Evolutionary conservation across 2,113 vertebrate species (phyloP).

Genomic region (Spheniscus mendiculus): DNA sequence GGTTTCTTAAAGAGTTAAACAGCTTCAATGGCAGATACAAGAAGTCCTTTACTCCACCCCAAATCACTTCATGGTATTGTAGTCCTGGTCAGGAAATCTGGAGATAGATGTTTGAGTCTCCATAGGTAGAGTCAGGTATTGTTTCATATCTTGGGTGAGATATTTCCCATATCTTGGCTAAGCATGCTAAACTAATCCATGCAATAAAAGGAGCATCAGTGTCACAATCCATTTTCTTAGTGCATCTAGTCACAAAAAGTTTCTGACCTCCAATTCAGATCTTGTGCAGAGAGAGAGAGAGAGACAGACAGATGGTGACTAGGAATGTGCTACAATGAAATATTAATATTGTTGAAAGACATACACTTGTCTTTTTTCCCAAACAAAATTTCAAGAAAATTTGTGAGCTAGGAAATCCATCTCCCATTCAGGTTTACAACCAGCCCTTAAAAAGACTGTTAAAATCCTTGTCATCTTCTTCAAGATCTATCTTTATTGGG

Average conservation of each 20-base stretch:
- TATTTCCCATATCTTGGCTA: not conserved
- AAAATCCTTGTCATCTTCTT: not conserved
- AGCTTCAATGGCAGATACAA: not conserved
- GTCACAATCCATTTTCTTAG: not conserved
- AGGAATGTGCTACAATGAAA: not conserved
- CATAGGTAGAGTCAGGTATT: not conserved
- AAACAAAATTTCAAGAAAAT: not conserved
- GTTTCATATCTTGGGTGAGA: not conserved
- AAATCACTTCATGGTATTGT: not conserved
- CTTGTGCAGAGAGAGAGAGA: not conserved
- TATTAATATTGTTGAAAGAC: not conserved
- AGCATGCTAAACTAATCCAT: not conserved
- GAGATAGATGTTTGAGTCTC: not conserved
- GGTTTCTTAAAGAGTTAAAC: not conserved
- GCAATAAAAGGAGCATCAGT: not conserved
- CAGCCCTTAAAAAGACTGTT: not conserved
- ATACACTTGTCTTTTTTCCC: not conserved
- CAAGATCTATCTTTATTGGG: not conserved
- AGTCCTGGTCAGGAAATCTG: not conserved
- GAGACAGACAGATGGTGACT: not conserved
- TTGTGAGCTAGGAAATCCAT: not conserved
- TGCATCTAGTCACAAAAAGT: not conserved
- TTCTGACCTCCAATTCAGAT: not conserved
- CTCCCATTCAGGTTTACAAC: not conserved
- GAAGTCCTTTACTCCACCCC: not conserved